Percentiles rank a stretch among this genome's conserved stretches.
Conservation (phyloP, 2,888 invertebrate species). For the Harmothoe impar region DNA sequence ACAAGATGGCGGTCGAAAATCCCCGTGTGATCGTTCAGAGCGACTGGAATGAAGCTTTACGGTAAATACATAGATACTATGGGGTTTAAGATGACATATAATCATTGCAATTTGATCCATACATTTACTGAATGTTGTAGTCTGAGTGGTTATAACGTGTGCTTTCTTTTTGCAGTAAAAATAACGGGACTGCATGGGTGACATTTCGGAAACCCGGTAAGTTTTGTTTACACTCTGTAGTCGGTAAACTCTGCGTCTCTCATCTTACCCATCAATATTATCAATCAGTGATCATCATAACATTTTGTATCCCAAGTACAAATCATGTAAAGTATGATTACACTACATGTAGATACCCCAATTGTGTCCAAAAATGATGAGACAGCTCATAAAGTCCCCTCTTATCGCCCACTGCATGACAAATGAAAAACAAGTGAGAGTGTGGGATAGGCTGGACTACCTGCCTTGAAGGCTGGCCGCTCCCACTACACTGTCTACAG, state of each 20-base stretch:
- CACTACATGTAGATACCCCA: no score
- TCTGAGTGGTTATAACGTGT: neutral
- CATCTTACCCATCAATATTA: no score
- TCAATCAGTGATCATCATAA: no score
- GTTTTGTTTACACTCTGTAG: neutral
- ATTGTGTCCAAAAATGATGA: no score
- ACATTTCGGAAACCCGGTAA: constrained; percentile 56
- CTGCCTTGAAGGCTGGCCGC: no score
- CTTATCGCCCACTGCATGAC: no score
- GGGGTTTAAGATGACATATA: neutral
- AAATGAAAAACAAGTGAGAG: no score
- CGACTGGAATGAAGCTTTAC: constrained; percentile 51
- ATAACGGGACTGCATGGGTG: constrained; percentile 59
- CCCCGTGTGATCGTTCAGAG: constrained; percentile 30
- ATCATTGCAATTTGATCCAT: neutral
- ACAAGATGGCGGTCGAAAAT: neutral
- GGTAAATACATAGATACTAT: neutral
- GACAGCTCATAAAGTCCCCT: constrained; percentile 1
- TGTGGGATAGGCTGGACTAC: no score
- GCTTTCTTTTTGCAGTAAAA: constrained; percentile 15
- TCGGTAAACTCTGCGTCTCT: no score
- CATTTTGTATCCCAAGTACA: no score
- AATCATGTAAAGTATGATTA: no score
- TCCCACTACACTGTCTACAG: no score
- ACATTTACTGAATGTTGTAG: neutral